These are phyloP conservation scores for Perca flavescens DNA, from an alignment of 2,113 vertebrate genomes.

Conservation along the genomic window DNA sequence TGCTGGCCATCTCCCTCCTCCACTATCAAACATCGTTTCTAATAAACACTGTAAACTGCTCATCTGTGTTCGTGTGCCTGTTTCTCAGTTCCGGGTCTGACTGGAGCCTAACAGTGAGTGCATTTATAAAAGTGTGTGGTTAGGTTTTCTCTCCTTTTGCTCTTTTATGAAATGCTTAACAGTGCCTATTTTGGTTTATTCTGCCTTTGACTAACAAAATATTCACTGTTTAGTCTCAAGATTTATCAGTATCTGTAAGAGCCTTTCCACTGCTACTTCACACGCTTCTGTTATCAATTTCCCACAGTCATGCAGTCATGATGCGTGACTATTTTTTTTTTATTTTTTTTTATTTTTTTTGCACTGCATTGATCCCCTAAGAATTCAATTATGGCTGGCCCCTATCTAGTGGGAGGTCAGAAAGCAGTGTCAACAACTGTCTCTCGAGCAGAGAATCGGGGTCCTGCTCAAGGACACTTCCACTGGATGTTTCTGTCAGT, in stretches of 20 bases:
- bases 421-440: slow-evolving; percentile 45
- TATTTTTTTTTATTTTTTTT: slow-evolving; percentile 8
- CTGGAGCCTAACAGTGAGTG: too few species aligned
- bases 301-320: slow-evolving; percentile 24
- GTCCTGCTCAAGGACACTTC: slow-evolving; percentile 43
- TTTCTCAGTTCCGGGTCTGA: too few species aligned
- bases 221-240: background rate
- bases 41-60: too few species aligned
- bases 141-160: background rate
- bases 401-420: slow-evolving; percentile 37
- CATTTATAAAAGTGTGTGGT: background rate
- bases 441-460: slow-evolving; percentile 6
- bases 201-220: background rate
- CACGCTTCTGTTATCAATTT: slow-evolving; percentile 27
- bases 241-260: background rate
- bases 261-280: background rate
- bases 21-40: too few species aligned
- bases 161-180: background rate
- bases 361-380: slow-evolving; percentile 43
- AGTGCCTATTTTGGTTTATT: slow-evolving; percentile 3
- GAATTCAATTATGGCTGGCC: slow-evolving; percentile 50
- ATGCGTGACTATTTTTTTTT: too few species aligned
- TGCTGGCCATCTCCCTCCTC: too few species aligned
- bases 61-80: too few species aligned
- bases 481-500: slow-evolving; percentile 17